phyloP scores from a whole-genome alignment of 2,797 vertebrate species.

The Pipistrellus kuhlii region DNA sequence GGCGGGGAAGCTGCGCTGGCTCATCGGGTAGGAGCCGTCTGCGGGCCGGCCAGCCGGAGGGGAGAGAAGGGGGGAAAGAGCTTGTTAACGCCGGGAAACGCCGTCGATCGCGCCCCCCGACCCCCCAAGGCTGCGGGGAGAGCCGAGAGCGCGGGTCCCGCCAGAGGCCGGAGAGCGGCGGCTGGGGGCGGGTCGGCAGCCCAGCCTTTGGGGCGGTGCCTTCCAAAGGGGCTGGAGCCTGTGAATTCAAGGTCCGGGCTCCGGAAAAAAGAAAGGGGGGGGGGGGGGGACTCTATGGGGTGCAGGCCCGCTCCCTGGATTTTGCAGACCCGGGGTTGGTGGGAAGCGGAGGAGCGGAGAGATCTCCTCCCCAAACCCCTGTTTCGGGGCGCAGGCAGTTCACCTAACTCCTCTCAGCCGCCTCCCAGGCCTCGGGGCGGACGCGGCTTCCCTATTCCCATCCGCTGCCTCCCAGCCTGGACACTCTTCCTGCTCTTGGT shows the following conservation, averaged over 20 bases:
- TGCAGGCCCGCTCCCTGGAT: background rate
- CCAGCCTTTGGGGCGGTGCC: background rate
- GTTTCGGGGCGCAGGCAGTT: background rate
- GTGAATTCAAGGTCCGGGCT: background rate
- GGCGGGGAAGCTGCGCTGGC: slow-evolving; percentile 96
- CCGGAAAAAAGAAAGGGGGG: too few relatives aligned
- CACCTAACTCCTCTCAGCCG: background rate
- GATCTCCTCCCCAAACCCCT: background rate
- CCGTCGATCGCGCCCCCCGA: too few relatives aligned
- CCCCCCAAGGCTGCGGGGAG: fast-evolving
- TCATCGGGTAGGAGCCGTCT: slow-evolving; percentile 97
- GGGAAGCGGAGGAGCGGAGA: background rate
- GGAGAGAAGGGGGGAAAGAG: slow-evolving; percentile 45
- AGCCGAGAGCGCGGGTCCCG: fast-evolving
- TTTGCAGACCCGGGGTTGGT: background rate
- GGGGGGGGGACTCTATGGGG: too few relatives aligned
- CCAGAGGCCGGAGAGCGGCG: background rate
- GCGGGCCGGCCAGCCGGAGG: slow-evolving; percentile 75
- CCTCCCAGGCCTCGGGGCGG: background rate
- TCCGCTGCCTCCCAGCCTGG: background rate
- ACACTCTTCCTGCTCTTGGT: background rate
- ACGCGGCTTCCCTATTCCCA: background rate
- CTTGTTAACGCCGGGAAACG: background rate
- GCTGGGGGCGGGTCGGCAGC: background rate
- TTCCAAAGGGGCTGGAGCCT: background rate